Evolutionary conservation across 2,113 vertebrate species (phyloP).

Genomic region (Sceloporus tristichus): DNA sequence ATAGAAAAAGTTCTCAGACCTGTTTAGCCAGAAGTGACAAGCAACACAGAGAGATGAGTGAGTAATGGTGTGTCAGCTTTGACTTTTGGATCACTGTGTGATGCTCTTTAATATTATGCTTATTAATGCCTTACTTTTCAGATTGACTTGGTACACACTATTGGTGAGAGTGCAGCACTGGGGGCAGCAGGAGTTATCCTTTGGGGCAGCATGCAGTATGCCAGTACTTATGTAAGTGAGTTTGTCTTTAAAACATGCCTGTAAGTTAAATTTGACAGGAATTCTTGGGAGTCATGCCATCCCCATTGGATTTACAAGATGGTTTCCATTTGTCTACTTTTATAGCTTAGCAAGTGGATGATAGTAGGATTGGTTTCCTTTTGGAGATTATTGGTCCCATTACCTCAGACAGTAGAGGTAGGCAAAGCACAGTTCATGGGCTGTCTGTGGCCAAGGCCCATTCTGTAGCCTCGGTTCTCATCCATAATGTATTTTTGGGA

Average conservation of each 20-base stretch:
- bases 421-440: too few relatives aligned
- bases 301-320: neutral
- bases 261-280: neutral
- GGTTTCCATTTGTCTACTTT: neutral
- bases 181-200: constrained; percentile 91
- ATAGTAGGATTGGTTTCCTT: neutral
- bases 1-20: neutral
- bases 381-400: neutral
- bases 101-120: constrained; percentile 21
- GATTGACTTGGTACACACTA: constrained; percentile 87
- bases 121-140: constrained; percentile 64
- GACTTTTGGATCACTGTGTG: neutral
- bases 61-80: neutral
- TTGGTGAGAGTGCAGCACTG: constrained; percentile 91
- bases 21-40: neutral
- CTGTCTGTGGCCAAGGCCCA: too few relatives aligned
- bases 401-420: too few relatives aligned
- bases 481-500: neutral
- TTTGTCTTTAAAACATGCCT: neutral
- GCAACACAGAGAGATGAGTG: neutral
- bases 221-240: constrained; percentile 71
- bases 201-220: constrained; percentile 83
- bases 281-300: too few relatives aligned
- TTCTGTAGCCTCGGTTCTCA: too few relatives aligned
- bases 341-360: neutral